These are phyloP conservation scores for Campylomormyrus numenius DNA, from an alignment of 2,113 vertebrate species.

Conservation along the genomic window DNA sequence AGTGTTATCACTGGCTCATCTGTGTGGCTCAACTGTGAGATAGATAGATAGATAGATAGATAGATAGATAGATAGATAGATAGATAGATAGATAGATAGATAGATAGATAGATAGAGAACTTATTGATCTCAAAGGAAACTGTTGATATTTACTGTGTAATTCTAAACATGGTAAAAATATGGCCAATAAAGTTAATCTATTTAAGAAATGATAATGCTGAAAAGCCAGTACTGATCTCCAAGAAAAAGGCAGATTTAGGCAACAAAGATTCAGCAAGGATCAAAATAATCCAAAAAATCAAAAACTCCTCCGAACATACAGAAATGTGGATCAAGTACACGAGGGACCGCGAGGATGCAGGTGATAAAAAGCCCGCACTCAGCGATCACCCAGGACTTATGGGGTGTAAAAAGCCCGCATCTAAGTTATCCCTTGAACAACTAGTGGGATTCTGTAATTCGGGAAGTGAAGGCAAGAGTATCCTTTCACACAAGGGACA, in stretches of 20 bases:
- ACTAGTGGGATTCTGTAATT: neutral
- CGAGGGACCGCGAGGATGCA: neutral
- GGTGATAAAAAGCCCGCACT: neutral
- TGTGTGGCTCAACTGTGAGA: neutral
- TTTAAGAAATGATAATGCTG: neutral
- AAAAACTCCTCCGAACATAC: neutral
- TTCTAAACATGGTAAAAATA: neutral
- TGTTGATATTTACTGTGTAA: neutral
- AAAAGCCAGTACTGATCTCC: neutral
- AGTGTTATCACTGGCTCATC: neutral
- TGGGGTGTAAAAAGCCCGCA: neutral
- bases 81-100: neutral
- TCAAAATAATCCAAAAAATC: neutral
- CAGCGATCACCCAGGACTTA: neutral
- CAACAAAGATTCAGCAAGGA: neutral
- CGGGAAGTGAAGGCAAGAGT: neutral
- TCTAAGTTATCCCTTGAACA: neutral
- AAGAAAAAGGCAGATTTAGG: neutral
- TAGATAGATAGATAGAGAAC: neutral
- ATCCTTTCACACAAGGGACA: neutral
- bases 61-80: neutral
- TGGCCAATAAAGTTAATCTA: neutral
- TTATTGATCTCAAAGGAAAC: neutral
- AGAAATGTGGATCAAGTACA: neutral
- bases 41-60: no score